Conservation (phyloP, 2,113 vertebrate genomes). For the Platanista minor region DNA sequence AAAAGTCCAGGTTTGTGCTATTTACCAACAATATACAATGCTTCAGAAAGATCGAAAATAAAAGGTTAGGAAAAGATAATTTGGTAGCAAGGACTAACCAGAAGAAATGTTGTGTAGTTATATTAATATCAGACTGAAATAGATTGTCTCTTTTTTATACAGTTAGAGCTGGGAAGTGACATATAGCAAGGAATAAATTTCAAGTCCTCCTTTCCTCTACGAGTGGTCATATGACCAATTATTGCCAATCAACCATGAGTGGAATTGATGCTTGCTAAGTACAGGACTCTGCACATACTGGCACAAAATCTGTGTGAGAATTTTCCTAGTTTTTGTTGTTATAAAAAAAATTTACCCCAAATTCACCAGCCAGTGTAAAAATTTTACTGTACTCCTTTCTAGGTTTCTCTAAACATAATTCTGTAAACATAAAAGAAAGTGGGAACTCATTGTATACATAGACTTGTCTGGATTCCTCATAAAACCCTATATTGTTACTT, state of each 20-base stretch:
- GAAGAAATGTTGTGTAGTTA: slow-evolving; percentile 10
- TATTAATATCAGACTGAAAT: background rate
- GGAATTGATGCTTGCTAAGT: background rate
- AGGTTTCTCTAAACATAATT: slow-evolving; percentile 4
- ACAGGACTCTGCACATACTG: background rate
- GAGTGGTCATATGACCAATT: background rate
- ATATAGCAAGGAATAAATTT: background rate
- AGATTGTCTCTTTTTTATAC: background rate
- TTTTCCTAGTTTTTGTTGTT: background rate
- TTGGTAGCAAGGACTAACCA: background rate
- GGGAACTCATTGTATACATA: background rate
- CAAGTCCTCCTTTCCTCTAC: background rate
- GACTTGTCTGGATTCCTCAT: background rate
- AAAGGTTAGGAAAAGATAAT: background rate
- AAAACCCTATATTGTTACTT: background rate
- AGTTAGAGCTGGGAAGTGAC: background rate
- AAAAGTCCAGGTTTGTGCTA: background rate
- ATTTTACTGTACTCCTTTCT: background rate
- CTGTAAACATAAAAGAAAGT: background rate
- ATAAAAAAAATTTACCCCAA: background rate
- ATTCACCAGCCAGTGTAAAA: background rate
- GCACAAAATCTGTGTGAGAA: background rate
- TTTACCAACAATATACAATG: background rate
- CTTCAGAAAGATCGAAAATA: slow-evolving; percentile 1
- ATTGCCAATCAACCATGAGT: background rate